These are phyloP conservation scores for Barypeithes pellucidus DNA, from an alignment of 2,888 invertebrate genomes.

Conservation along the genomic window DNA sequence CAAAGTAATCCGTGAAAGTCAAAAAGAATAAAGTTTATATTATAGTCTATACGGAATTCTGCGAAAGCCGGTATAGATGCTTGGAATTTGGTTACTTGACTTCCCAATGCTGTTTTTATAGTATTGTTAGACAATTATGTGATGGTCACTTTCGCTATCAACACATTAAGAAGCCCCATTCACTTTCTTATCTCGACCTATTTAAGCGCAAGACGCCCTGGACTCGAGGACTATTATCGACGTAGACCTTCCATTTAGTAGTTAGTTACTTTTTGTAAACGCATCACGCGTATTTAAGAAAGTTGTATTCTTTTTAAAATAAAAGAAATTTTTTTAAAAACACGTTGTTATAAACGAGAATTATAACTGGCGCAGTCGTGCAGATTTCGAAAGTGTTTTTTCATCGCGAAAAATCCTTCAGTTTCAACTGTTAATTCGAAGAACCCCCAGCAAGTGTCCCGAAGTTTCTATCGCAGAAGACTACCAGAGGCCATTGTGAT, in stretches of 20 bases:
- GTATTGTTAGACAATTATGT: too few species aligned
- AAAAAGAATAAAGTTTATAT: too few species aligned
- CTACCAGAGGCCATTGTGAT: background rate
- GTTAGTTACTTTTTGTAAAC: slow-evolving; percentile 2
- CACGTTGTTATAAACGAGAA: background rate
- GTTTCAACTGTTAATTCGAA: slow-evolving; percentile 2
- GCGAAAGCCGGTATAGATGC: too few species aligned
- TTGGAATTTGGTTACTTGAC: too few species aligned
- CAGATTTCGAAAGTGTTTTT: background rate
- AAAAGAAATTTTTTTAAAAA: background rate
- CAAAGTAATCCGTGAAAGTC: too few species aligned
- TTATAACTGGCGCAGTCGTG: background rate
- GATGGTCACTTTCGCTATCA: slow-evolving; percentile 3
- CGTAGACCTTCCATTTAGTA: background rate
- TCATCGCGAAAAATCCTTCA: slow-evolving; percentile 2
- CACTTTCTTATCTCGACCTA: background rate
- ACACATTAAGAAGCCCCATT: background rate
- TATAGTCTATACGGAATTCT: too few species aligned
- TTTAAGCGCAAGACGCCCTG: background rate
- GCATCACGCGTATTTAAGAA: slow-evolving; percentile 4
- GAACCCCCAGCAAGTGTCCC: background rate
- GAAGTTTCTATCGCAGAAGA: slow-evolving; percentile 11
- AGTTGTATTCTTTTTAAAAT: background rate
- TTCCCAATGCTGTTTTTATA: too few species aligned
- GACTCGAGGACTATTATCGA: background rate